Evolutionary conservation across 2,797 vertebrate genomes (phyloP).

Genomic region (Sebastes jordani): DNA sequence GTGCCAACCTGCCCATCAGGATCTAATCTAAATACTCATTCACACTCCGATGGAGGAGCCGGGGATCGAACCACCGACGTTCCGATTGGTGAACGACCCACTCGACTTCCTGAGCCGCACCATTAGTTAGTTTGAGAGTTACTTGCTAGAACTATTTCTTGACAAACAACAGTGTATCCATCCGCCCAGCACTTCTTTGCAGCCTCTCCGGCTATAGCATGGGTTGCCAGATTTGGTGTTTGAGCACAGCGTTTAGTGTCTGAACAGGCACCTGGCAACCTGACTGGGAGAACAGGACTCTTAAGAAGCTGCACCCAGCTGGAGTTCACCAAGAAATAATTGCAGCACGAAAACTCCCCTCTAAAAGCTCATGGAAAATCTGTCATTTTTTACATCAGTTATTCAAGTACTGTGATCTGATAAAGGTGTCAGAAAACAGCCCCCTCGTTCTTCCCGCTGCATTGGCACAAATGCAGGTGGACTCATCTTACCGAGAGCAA

Average conservation of each 20-base stretch:
- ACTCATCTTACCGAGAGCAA: slow-evolving; percentile 84
- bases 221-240: not conserved
- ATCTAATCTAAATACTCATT: too few species aligned
- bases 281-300: not conserved
- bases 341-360: not conserved
- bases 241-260: not conserved
- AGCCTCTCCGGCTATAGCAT: not conserved
- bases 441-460: not conserved
- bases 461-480: too few species aligned
- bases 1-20: too few species aligned
- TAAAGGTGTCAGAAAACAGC: not conserved
- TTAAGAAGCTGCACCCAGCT: not conserved
- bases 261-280: not conserved
- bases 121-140: too few species aligned
- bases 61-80: too few species aligned
- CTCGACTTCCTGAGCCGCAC: rapidly evolving
- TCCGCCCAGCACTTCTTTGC: too few species aligned
- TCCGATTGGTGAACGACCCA: rapidly evolving
- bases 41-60: too few species aligned
- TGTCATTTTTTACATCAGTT: too few species aligned
- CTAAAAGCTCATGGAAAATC: not conserved
- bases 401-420: not conserved
- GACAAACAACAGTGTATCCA: too few species aligned
- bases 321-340: not conserved
- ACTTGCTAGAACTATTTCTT: too few species aligned